Base-by-base conservation (phyloP, 2,888 invertebrate genomes). In the Pseudoips prasinana region DNA sequence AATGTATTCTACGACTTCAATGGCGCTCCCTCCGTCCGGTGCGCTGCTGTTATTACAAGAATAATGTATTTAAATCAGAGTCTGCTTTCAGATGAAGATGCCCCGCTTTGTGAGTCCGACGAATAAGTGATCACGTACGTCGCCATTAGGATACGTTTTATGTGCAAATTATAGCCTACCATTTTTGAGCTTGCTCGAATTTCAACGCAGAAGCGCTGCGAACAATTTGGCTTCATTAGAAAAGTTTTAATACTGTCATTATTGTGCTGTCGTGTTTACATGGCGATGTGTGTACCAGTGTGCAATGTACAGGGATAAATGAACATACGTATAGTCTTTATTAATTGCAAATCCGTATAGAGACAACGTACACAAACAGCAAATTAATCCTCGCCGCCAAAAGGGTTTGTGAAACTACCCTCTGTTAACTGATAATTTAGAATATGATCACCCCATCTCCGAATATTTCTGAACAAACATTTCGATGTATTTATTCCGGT, bases 11-110 rank as follows among this genome's bases (percentile, higher is more conserved):
- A 77, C 79, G 63, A 85, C 80, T 86, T 86, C 83, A 86, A 87
- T 87, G 49, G 79, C 64, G 71, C 72, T 69, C 83, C 87, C 85
- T 83, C 65, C 84, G 86, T 82, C 83, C 87, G 85, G 83, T 72
- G 37, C 39, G 36, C 49, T 67, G 65, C 72, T 71, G 82, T 82
- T 85, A 87, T 87, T 84, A 85, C 86, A 83, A 86, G 83, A 85
- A 84, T 86, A 85, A 87, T 87, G 77, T 87, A 87, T 87, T 87
- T 86, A 86, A 87, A 87, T 87, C 85, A 83, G 79, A 80, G 73
- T 74, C 81, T 68, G 83, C 85, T 84, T 84, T 83, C 80, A 82
- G 84, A 82, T 76, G 79, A 86, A 86, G 86, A 84, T 79, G 79
- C 64, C 68, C 65, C 74, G 71, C 78, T 85, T 86, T 84, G 82